A percentile compares a stretch with the other conserved stretches of the same genome.
phyloP scores from a whole-genome alignment of 2,113 vertebrate species.

The Dromaius novaehollandiae region DNA sequence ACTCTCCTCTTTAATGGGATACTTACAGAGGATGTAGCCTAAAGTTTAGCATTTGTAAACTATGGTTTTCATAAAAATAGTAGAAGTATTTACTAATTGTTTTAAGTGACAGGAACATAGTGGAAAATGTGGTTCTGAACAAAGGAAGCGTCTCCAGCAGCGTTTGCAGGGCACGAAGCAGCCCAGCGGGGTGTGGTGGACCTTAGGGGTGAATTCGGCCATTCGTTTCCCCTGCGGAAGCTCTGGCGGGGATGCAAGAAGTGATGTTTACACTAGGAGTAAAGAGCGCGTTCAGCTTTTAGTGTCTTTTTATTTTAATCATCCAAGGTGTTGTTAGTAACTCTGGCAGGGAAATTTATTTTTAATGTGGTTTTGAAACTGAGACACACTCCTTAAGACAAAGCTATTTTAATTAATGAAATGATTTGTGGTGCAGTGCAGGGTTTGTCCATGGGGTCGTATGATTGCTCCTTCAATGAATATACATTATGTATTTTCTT shows the following conservation, averaged over 20 bases:
- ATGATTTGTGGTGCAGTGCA: not conserved
- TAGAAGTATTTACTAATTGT: not conserved
- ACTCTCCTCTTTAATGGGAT: not conserved
- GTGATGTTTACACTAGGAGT: not conserved
- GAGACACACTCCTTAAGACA: not conserved
- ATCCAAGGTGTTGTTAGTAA: not conserved
- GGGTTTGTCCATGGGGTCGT: not conserved
- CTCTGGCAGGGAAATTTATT: not conserved
- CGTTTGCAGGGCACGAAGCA: not conserved
- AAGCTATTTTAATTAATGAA: constrained; percentile 6
- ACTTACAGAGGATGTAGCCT: not conserved
- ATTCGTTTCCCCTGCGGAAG: not conserved
- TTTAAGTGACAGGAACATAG: not conserved
- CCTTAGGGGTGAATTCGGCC: not conserved
- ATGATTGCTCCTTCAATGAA: not conserved
- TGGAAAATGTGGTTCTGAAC: not conserved
- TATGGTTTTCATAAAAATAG: not conserved
- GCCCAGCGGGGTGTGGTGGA: not conserved
- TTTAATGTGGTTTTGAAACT: not conserved
- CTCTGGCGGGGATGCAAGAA: not conserved
- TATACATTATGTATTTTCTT: not conserved
- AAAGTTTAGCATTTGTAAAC: not conserved
- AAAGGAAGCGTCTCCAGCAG: not conserved
- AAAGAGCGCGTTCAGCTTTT: not conserved
- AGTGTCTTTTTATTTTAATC: not conserved